Percentiles rank a stretch among this genome's conserved stretches.
phyloP scores from a whole-genome alignment of 2,113 vertebrate genomes.

The Rhinogobius similis region DNA sequence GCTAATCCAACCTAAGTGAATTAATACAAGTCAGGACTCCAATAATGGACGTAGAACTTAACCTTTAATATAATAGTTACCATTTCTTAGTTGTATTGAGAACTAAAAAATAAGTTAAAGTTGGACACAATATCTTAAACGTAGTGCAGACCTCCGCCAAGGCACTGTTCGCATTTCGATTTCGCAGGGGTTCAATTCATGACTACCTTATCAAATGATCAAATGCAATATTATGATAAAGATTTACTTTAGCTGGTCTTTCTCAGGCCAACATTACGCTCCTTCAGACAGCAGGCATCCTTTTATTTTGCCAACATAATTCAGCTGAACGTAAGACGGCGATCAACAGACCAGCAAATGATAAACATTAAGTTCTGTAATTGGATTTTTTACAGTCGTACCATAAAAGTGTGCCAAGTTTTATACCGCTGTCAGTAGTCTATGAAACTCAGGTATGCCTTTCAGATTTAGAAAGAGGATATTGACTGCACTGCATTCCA shows the following conservation, averaged over 20 bases:
- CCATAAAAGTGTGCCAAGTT: conserved; percentile 1
- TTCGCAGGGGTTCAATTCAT: too few species aligned
- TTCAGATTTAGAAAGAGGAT: neutral
- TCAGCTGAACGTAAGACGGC: neutral
- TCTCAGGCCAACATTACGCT: neutral
- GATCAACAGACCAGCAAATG: conserved; percentile 14
- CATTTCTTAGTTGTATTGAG: neutral
- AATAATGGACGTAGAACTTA: too few species aligned
- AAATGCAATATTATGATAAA: neutral
- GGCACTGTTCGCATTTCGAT: too few species aligned
- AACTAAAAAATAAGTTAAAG: neutral
- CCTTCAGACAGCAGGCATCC: neutral
- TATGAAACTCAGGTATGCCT: neutral
- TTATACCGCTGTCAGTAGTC: neutral
- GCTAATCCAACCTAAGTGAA: neutral
- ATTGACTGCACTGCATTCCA: neutral
- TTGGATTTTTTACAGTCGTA: conserved; percentile 8
- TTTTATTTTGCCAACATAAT: neutral
- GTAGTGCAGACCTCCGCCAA: too few species aligned
- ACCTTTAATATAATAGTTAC: neutral
- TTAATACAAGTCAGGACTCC: too few species aligned
- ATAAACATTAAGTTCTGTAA: conserved; percentile 11
- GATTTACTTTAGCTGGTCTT: too few species aligned
- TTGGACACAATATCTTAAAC: too few species aligned
- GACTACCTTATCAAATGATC: neutral